Percentiles rank a stretch among this genome's conserved stretches.
Evolutionary conservation across 2,113 vertebrate genomes (phyloP).

Genomic region (Cyprinodon variegatus): DNA sequence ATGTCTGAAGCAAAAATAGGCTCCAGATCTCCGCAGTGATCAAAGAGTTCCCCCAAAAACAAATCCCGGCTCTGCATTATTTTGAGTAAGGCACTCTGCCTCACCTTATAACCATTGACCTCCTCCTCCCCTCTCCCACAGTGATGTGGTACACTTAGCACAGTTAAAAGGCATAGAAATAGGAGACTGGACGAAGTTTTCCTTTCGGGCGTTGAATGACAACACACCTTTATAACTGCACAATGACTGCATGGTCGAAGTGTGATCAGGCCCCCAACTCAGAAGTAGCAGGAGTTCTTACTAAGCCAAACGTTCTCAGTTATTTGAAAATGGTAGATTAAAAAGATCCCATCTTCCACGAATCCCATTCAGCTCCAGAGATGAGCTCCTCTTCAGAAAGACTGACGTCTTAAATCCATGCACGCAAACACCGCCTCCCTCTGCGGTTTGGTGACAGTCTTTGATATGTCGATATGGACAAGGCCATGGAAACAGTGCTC

Average conservation of each 20-base stretch:
- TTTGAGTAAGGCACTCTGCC: slow-evolving; percentile 80
- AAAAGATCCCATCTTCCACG: neutral
- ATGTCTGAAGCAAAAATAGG: slow-evolving; percentile 37
- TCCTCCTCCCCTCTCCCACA: slow-evolving; percentile 74
- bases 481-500: slow-evolving; percentile 64
- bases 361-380: slow-evolving; percentile 21
- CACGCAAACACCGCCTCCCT: slow-evolving; percentile 41
- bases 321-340: slow-evolving; percentile 31
- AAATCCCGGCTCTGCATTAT: slow-evolving; percentile 65
- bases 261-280: slow-evolving; percentile 51
- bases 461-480: slow-evolving; percentile 76
- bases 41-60: slow-evolving; percentile 44
- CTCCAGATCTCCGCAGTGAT: slow-evolving; percentile 44
- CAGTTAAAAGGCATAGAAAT: slow-evolving; percentile 80
- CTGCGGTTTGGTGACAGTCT: slow-evolving; percentile 56
- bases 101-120: slow-evolving; percentile 58
- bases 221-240: slow-evolving; percentile 61
- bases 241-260: slow-evolving; percentile 55
- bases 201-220: slow-evolving; percentile 62
- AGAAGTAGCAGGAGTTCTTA: slow-evolving; percentile 59
- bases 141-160: slow-evolving; percentile 82
- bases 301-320: slow-evolving; percentile 58
- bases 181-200: slow-evolving; percentile 60
- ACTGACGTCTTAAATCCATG: slow-evolving; percentile 61
- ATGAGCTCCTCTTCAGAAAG: slow-evolving; percentile 44